Base-by-base conservation (phyloP, 2,113 vertebrate genomes). In the Brienomyrus longianalis region DNA sequence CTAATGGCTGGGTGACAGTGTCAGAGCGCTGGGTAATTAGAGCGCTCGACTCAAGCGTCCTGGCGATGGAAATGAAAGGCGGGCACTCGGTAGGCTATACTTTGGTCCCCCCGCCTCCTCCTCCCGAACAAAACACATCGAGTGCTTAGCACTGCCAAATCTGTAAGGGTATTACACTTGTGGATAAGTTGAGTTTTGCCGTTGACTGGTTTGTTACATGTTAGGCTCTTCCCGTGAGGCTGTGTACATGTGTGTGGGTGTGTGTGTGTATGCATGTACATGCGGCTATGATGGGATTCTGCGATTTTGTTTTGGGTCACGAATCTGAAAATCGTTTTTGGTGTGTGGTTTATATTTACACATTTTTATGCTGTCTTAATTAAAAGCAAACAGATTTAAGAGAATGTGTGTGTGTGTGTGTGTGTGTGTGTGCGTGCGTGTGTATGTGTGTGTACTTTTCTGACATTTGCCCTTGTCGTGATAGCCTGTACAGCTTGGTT, bases 1-100 rank as follows among this genome's bases (percentile, higher is more conserved):
- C 56, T 62, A 88, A 89, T 89, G 86, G 86, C 83, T n/a, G 80
- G 83, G 48, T 85, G 86, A 66, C 51, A 62, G 51, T 88, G 77
- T 92, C 83, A 87, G 77, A 43, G 77, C 52, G 70, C 62, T 91
- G 47, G 59, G 83, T 88, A 91, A 89, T 89, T 91, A 86, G 88
- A 86, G 52, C 35, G 52, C 83, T 88, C 59, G 51, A n/a, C 23
- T 51, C 35, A 51, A 59, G 88, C 88, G 93, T 90, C 86, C 94
- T 92, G 90, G 86, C 86, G 74, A 35, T 80, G 54, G 90, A 89
- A 88, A 88, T 92, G n/a, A 93, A 92, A 93, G 93, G 90, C 93
- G 93, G 51, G 21, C 17, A n/a, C 90, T 31, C 54, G 48, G 59
- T 48, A 89, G 51, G 66, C 88, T 70, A 62, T 83, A 87, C 84